Evolutionary conservation across 1,140 invertebrate genomes (phyloP), one percentile per base, ranked within the genome.

Genomic region (Aradophagus sp.): DNA sequence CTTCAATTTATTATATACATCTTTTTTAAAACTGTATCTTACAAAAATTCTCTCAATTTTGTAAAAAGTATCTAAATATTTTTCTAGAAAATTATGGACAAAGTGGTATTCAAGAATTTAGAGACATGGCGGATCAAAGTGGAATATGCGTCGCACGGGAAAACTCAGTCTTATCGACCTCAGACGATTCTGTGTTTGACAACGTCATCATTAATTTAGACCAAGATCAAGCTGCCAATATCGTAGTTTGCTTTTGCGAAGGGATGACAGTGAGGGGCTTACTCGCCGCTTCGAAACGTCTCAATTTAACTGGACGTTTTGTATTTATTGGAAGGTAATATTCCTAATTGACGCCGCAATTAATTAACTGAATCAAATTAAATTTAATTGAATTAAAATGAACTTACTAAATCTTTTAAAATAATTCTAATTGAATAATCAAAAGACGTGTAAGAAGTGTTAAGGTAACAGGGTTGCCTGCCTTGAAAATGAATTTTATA

Each of bases 221-320:
- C 45, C 84, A 88, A 71, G 89, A 89, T 58, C 81, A 83, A 5
- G 87, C 87, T 23, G 91, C 91, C 4, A 84, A 87, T 23, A 92
- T 93, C 3, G 90, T 93, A n/a, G 91, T 94, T 1, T 95, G 93
- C 80, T 95, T 94, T 86, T 95, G 93, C 82, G 92, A 95, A 84
- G 93, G 93, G 2, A 87, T 89, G 77, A 93, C 92, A 0, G 89
- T 94, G 27, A 80, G 89, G 45, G 89, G 89, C 8, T 82, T 95
- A n/a, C 85, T 94, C 50, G 86, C 86, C 55, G 92, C 92, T 0
- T 88, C 90, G 1, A 87, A 88, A 63, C 83, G 89, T 26, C 77
- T 89, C n/a, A 88, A 89, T 63, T 81, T 89, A n/a, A 88, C 86
- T 1, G 88, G 88, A 26, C 82, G 88, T 56, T 91, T 92, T 71